These are phyloP conservation scores for Hipparchia semele DNA, from an alignment of 2,888 invertebrate species.

Conservation along the genomic window DNA sequence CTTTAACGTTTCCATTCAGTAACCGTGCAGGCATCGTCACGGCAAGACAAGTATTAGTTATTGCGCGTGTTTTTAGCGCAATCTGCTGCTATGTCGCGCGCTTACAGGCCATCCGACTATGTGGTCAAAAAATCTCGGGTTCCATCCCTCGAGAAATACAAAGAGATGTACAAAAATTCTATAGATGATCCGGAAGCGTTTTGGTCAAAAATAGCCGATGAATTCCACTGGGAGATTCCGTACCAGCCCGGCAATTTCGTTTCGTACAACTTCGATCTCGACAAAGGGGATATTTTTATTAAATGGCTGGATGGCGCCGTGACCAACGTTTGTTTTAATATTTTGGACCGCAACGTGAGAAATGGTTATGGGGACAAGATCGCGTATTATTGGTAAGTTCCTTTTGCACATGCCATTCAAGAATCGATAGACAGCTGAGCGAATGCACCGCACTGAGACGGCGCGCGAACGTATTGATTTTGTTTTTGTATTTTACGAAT, in stretches of 20 bases:
- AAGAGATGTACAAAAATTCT: conserved; percentile 92
- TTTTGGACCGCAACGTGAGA: conserved; percentile 95
- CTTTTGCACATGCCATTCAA: conserved; percentile 46
- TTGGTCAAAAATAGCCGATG: conserved; percentile 96
- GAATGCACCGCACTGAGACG: conserved; percentile 61
- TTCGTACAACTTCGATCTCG: conserved; percentile 95
- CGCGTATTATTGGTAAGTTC: conserved; percentile 96
- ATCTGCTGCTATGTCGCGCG: conserved; percentile 84
- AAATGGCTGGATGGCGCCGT: conserved; percentile 98
- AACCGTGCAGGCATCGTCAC: conserved; percentile 47
- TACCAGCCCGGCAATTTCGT: conserved; percentile 89
- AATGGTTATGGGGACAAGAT: conserved; percentile 95
- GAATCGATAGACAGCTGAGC: conserved; percentile 74
- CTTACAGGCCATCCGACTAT: conserved; percentile 85
- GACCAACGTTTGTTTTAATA: conserved; percentile 98
- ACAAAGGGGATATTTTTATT: conserved; percentile 94
- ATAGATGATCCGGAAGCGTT: conserved; percentile 94
- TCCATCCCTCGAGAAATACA: conserved; percentile 86
- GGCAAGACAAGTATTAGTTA: conserved; percentile 22
- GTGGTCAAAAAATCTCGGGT: conserved; percentile 86
- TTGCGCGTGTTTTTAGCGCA: conserved; percentile 46
- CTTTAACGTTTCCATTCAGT: conserved; percentile 45
- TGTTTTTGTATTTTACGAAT: conserved; percentile 40
- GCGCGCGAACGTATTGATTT: conserved; percentile 77
- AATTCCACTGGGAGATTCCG: conserved; percentile 96